Base-by-base conservation (phyloP, 1,140 invertebrate species). In the Oreohelix idahoensis region DNA sequence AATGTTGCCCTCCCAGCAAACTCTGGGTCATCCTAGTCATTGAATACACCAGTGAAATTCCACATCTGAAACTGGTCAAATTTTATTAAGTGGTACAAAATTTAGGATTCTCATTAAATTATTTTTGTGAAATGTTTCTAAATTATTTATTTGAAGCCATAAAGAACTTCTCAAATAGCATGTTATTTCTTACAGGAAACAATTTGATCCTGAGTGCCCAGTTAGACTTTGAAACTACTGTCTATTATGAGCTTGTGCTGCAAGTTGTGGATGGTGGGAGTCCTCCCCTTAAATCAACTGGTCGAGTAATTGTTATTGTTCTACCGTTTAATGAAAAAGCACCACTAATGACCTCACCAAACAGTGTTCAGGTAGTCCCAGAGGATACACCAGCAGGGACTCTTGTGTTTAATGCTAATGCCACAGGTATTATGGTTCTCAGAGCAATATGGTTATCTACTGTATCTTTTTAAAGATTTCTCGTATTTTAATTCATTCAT, bases 201-300 rank as follows among this genome's bases (percentile, higher is more conserved):
- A 63, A 80, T 66, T 26, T 85, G 8, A 75, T 75, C 13, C 76
- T 83, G 58, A 36, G 2, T 51, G 66, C n/a, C 29, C 35, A 32
- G 13, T 76, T 89, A 58, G 85, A 89, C 75, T 89, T 83, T 83
- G 88, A 89, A 74, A 85, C 86, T 5, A 78, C 49, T 17, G 82
- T 71, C 0, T 38, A 79, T 10, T 88, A 86, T 51, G 79, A 32
- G 2, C 75, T 86, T 36, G 69, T 74, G 0, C 29, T 86, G 36
- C 53, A 81, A 74, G 87, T 84, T 0, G 36, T 36, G 1, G 87
- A 89, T 71, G 74, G 79, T 2, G 88, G 85, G 1, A 74, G 78
- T 17, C 86, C 86, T 20, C 13, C 77, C 23, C 83, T 87, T 15
- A 84, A 78, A 32, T 81, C 84, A n/a, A 85, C 71, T 36, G 84